Conservation (phyloP, 2,888 invertebrate genomes). For the Crematogaster levior region DNA sequence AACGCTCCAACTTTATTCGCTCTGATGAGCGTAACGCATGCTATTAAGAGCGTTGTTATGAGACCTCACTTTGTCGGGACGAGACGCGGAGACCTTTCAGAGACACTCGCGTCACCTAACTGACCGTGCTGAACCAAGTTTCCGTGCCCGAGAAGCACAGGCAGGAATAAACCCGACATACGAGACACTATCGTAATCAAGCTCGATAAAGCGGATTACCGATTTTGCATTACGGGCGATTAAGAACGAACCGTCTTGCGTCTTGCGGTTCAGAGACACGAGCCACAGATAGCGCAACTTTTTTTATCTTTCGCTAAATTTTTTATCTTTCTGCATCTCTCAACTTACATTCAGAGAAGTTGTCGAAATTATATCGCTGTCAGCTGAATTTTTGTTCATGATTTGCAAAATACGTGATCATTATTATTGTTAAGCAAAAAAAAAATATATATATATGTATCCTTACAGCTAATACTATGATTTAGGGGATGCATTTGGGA, state of each 20-base stretch:
- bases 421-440: not conserved
- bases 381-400: not conserved
- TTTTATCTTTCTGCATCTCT: not conserved
- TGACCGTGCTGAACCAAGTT: conserved; percentile 33
- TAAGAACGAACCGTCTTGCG: not conserved
- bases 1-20: conserved; percentile 19
- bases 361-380: not conserved
- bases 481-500: not conserved
- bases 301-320: not conserved
- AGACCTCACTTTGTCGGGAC: not conserved
- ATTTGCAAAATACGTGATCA: not conserved
- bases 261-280: not conserved
- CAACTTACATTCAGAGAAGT: not conserved
- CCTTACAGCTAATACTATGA: not conserved
- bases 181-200: not conserved
- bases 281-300: not conserved
- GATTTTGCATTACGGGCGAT: not conserved
- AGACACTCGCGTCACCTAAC: conserved; percentile 25
- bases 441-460: not conserved
- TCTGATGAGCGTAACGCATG: conserved; percentile 3
- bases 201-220: not conserved
- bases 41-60: conserved; percentile 39
- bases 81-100: conserved; percentile 27
- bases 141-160: not conserved
- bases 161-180: not conserved